Evolutionary conservation across 1,140 invertebrate species (phyloP), one percentile per base, ranked within the genome.

Genomic region (Lordiphosa mommai): DNA sequence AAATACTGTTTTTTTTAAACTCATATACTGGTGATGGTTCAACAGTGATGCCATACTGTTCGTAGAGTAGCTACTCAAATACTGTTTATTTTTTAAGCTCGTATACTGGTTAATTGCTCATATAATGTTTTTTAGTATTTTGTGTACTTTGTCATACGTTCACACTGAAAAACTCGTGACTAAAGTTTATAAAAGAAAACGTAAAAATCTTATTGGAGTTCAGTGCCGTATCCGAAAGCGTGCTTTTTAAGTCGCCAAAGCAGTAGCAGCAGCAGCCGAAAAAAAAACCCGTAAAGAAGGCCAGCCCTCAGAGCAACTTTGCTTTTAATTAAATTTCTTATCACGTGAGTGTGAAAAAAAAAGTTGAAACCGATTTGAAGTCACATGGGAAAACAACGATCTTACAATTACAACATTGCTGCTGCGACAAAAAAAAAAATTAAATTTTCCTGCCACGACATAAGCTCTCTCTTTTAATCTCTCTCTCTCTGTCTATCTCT

Each of bases 291-390:
- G 77, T 61, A 46, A 82, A 43, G 40, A 58, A 74, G 69, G 77
- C 77, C 74, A 82, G 76, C 37, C 69, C 68, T 61, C 61, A 77
- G 72, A 77, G 65, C 61, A 82, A 52, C 69, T 41, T 80, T 84
- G 77, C 77, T 82, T 82, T 77, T 52, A 80, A 72, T 84, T 85
- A 72, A 64, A 84, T 77, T 84, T 84, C 79, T 72, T 77, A 84
- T 84, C 77, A 84, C 77, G 77, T 84, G 77, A 84, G 77, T 84
- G 79, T 44, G 52, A 67, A 70, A 57, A 67, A 70, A 57, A 58
- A 56, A 65, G 46, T 17, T 27, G 53, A n/a, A 41, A 12, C 34
- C 30, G 16, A 64, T 36, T 7, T 37, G 30, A 44, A 60, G 61
- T 84, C 71, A 82, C 76, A 66, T 84, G 72, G 72, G 58, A 50